Evolutionary conservation across 2,888 invertebrate genomes (phyloP).

Genomic region (Flexamia atlantica): DNA sequence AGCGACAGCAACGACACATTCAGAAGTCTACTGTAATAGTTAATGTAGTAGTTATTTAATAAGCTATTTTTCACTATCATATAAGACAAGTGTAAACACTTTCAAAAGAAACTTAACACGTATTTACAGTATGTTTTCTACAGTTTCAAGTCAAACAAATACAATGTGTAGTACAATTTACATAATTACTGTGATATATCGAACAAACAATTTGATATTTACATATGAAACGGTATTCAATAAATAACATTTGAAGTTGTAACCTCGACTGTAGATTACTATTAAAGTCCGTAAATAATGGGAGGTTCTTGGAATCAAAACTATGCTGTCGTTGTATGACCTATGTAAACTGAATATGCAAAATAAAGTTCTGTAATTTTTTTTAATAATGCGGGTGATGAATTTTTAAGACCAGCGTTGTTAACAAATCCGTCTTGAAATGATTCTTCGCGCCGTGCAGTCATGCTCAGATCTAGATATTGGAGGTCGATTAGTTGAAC

Average conservation of each 20-base stretch:
- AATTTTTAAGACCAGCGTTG: slow-evolving; percentile 56
- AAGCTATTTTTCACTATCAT: slow-evolving; percentile 56
- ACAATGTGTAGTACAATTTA: slow-evolving; percentile 57
- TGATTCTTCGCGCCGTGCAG: slow-evolving; percentile 47
- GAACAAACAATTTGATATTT: slow-evolving; percentile 55
- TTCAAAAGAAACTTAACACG: slow-evolving; percentile 58
- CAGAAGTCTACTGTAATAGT: slow-evolving; percentile 59
- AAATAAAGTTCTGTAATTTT: slow-evolving; percentile 41
- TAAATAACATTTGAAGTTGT: slow-evolving; percentile 42
- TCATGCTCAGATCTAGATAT: slow-evolving; percentile 52
- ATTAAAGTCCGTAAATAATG: slow-evolving; percentile 31
- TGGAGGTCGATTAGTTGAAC: slow-evolving; percentile 73
- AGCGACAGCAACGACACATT: slow-evolving; percentile 58
- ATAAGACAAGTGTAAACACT: slow-evolving; percentile 59
- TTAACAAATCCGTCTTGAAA: slow-evolving; percentile 55
- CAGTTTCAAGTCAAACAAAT: slow-evolving; percentile 56
- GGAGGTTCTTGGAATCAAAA: slow-evolving; percentile 15
- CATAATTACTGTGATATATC: slow-evolving; percentile 59
- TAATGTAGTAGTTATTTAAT: slow-evolving; percentile 56
- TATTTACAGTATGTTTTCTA: slow-evolving; percentile 61
- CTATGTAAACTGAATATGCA: slow-evolving; percentile 39
- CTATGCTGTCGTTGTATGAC: slow-evolving; percentile 59
- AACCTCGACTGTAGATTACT: slow-evolving; percentile 39
- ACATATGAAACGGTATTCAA: slow-evolving; percentile 46
- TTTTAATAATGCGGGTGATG: slow-evolving; percentile 29